phyloP scores from a whole-genome alignment of 2,113 vertebrate genomes.

The Xiphorhynchus elegans region DNA sequence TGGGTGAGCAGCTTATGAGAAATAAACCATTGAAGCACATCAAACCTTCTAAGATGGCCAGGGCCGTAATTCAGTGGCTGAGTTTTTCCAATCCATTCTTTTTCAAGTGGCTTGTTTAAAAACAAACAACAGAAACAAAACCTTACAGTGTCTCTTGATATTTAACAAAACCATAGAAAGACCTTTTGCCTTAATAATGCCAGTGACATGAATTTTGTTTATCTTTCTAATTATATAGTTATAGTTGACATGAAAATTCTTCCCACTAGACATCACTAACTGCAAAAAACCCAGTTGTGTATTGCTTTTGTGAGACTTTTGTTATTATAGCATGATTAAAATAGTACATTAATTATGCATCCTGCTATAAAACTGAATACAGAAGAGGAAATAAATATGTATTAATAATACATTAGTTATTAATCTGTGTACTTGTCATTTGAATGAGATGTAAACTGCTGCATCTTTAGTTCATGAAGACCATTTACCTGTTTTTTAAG shows the following conservation, averaged over 20 bases:
- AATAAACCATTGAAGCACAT: constrained; percentile 45
- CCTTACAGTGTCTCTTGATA: not conserved
- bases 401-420: constrained; percentile 77
- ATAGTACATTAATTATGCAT: constrained; percentile 77
- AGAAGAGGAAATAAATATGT: constrained; percentile 68
- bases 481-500: not conserved
- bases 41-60: not conserved
- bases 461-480: constrained; percentile 25
- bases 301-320: constrained; percentile 64
- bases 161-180: constrained; percentile 60
- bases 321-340: constrained; percentile 77
- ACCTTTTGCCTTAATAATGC: constrained; percentile 65
- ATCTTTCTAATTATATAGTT: constrained; percentile 73
- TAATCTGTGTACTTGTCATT: constrained; percentile 69
- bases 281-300: constrained; percentile 57
- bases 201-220: constrained; percentile 60
- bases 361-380: constrained; percentile 69
- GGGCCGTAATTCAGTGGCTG: constrained; percentile 17
- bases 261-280: constrained; percentile 63
- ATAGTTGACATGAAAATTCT: constrained; percentile 65
- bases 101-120: constrained; percentile 45
- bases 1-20: constrained; percentile 38
- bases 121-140: constrained; percentile 32
- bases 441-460: constrained; percentile 58
- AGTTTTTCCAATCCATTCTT: constrained; percentile 44